Percentiles rank a stretch among this genome's conserved stretches.
phyloP scores from a whole-genome alignment of 2,888 invertebrate species.

The Toxonevra muliebris region DNA sequence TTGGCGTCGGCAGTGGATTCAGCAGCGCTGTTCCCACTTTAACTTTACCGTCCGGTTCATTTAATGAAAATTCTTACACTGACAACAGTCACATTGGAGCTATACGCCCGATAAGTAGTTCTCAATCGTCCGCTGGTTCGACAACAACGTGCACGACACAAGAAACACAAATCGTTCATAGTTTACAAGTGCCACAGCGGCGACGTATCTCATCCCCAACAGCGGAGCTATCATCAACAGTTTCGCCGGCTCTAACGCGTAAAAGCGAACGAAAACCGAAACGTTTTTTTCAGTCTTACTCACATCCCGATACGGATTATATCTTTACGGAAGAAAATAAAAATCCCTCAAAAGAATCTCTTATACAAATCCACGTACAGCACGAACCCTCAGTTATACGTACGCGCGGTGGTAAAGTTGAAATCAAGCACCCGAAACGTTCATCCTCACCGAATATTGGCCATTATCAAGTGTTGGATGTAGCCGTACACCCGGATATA shows the following conservation, averaged over 20 bases:
- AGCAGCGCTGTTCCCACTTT: conserved; percentile 24
- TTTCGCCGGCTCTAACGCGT: conserved; percentile 21
- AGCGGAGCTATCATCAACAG: conserved; percentile 14
- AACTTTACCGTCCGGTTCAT: conserved; percentile 20
- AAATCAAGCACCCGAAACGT: conserved; percentile 52
- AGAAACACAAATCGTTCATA: neutral
- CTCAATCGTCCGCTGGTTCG: neutral
- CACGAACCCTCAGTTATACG: conserved; percentile 43
- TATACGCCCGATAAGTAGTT: neutral
- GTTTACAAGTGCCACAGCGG: neutral
- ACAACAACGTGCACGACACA: neutral
- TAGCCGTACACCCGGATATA: conserved; percentile 58
- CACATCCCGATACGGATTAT: conserved; percentile 56
- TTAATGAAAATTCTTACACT: neutral
- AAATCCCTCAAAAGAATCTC: conserved; percentile 46
- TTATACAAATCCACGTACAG: conserved; percentile 32
- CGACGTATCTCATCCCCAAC: neutral
- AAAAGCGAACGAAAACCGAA: conserved; percentile 42
- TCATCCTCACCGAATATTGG: conserved; percentile 56
- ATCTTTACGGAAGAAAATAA: conserved; percentile 58
- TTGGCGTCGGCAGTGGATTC: conserved; percentile 2
- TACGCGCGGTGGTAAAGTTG: conserved; percentile 49
- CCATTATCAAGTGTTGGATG: conserved; percentile 50
- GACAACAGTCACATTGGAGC: neutral
- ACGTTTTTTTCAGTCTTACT: conserved; percentile 53